Conservation (phyloP, 1,140 invertebrate species). For the Leptinotarsa lineolata region DNA sequence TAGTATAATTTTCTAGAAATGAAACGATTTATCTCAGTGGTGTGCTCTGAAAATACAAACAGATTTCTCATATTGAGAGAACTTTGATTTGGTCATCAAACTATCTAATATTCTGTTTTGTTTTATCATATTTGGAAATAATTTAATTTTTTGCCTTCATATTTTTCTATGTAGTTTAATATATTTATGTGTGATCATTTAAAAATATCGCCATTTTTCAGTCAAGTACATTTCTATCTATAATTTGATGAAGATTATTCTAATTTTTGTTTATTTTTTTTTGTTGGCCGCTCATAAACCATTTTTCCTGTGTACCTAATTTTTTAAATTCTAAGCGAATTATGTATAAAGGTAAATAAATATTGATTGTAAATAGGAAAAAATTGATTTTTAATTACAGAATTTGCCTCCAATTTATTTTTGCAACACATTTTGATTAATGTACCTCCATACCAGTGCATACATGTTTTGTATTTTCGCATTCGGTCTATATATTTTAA, state of each 20-base stretch:
- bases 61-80: constrained; percentile 36
- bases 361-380: constrained; percentile 20
- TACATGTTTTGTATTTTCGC: too few relatives aligned
- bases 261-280: not conserved
- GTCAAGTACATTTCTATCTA: not conserved
- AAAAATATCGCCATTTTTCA: not conserved
- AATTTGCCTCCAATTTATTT: too few relatives aligned
- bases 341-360: constrained; percentile 23
- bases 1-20: not conserved
- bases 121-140: too few relatives aligned
- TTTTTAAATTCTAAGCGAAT: constrained; percentile 20
- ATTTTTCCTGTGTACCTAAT: constrained; percentile 24
- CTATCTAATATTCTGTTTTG: too few relatives aligned
- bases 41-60: not conserved
- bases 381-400: too few relatives aligned
- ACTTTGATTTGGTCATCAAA: not conserved
- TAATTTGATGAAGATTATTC: not conserved
- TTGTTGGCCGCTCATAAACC: not conserved
- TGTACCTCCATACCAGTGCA: too few relatives aligned
- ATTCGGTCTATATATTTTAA: too few relatives aligned
- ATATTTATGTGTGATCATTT: not conserved
- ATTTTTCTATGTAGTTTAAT: not conserved
- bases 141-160: not conserved
- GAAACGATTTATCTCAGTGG: not conserved
- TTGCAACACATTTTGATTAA: too few relatives aligned